These are phyloP conservation scores for Helicolenus hilgendorfi DNA, from an alignment of 2,797 vertebrate species.

Conservation along the genomic window DNA sequence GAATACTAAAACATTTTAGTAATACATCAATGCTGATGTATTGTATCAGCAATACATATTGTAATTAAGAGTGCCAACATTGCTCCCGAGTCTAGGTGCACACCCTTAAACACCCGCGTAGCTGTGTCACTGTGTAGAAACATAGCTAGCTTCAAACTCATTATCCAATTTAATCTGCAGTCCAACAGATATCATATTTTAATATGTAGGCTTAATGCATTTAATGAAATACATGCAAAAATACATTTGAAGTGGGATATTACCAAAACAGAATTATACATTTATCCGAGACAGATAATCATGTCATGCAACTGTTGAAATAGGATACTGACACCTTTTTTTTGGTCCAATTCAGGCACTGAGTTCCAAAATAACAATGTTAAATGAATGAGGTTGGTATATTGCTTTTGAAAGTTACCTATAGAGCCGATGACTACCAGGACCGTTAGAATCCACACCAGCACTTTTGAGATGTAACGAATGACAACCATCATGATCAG, in stretches of 20 bases:
- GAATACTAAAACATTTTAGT: neutral
- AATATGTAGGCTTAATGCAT: neutral
- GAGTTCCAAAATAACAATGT: too few species aligned
- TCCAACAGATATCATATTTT: too few species aligned
- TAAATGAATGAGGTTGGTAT: neutral
- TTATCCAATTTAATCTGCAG: too few species aligned
- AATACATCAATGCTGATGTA: too few species aligned
- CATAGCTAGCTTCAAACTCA: neutral
- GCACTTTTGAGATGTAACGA: slow-evolving; percentile 96
- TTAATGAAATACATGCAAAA: neutral
- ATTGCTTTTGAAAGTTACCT: slow-evolving; percentile 87
- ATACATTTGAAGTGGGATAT: neutral
- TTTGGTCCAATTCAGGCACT: neutral
- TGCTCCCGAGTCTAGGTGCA: neutral
- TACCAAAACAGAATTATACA: too few species aligned
- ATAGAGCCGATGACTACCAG: slow-evolving; percentile 95
- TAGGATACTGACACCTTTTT: neutral
- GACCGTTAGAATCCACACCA: slow-evolving; percentile 96
- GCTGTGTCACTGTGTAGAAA: neutral
- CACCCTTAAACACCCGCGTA: neutral
- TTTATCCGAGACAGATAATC: too few species aligned
- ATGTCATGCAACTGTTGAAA: neutral
- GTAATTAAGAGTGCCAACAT: neutral
- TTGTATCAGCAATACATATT: neutral
- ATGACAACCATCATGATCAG: slow-evolving; percentile 98